Percentiles rank a stretch among this genome's conserved stretches.
Evolutionary conservation across 2,113 vertebrate species (phyloP).

Genomic region (Chauna torquata): DNA sequence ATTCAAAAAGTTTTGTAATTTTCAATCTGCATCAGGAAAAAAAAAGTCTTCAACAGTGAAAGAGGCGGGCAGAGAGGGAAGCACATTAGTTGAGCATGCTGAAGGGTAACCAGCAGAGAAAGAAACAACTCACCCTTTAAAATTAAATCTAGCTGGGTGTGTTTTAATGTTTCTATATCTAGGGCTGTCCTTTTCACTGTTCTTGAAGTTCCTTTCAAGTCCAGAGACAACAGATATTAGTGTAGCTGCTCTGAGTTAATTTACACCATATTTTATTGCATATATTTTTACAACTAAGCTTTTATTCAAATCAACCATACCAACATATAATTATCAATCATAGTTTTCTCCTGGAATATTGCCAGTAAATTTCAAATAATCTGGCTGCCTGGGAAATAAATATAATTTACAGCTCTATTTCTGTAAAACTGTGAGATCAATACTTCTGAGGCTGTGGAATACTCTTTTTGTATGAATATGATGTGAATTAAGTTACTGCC

Average conservation of each 20-base stretch:
- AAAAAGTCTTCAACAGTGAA: background rate
- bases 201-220: background rate
- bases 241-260: background rate
- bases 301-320: background rate
- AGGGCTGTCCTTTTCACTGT: background rate
- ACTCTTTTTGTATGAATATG: background rate
- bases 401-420: conserved; percentile 1
- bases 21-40: conserved; percentile 35
- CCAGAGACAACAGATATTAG: background rate
- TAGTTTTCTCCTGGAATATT: background rate
- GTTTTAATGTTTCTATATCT: background rate
- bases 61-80: background rate
- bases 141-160: background rate
- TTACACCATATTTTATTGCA: background rate
- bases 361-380: background rate
- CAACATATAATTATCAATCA: background rate
- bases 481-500: background rate
- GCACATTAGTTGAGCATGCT: background rate
- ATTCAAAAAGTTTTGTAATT: conserved; percentile 21
- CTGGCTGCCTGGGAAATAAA: background rate
- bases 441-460: background rate
- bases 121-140: conserved; percentile 21
- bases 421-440: background rate
- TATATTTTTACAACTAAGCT: background rate
- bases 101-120: conserved; percentile 21